phyloP scores from a whole-genome alignment of 2,888 invertebrate species.

The Sarcophaga variegata region DNA sequence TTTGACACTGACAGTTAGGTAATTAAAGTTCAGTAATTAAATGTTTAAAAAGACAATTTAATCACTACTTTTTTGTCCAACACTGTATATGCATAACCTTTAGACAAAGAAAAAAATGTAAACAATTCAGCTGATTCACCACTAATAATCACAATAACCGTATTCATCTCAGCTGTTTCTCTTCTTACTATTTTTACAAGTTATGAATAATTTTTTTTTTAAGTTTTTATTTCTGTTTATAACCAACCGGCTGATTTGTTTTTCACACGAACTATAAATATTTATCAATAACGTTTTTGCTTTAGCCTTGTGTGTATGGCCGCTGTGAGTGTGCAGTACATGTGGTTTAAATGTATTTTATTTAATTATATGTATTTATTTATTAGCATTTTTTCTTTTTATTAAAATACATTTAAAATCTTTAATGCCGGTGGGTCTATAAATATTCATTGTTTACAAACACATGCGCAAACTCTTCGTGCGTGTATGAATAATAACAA shows the following conservation, averaged over 20 bases:
- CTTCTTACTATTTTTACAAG: not conserved
- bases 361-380: not conserved
- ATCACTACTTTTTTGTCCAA: no score
- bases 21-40: no score
- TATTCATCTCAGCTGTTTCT: conserved; percentile 5
- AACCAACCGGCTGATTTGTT: not conserved
- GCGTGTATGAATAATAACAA: no score
- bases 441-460: conserved; percentile 17
- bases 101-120: not conserved
- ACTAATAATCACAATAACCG: not conserved
- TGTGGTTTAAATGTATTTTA: not conserved
- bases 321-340: no score
- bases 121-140: not conserved
- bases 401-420: not conserved
- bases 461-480: not conserved
- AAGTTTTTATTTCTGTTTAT: not conserved
- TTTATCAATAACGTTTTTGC: not conserved
- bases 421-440: conserved; percentile 6
- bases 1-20: no score
- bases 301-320: not conserved
- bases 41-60: no score
- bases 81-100: not conserved
- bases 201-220: not conserved
- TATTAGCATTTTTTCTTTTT: not conserved
- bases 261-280: not conserved